Evolutionary conservation across 1,140 invertebrate genomes (phyloP).

Genomic region (Penaeus chinensis): DNA sequence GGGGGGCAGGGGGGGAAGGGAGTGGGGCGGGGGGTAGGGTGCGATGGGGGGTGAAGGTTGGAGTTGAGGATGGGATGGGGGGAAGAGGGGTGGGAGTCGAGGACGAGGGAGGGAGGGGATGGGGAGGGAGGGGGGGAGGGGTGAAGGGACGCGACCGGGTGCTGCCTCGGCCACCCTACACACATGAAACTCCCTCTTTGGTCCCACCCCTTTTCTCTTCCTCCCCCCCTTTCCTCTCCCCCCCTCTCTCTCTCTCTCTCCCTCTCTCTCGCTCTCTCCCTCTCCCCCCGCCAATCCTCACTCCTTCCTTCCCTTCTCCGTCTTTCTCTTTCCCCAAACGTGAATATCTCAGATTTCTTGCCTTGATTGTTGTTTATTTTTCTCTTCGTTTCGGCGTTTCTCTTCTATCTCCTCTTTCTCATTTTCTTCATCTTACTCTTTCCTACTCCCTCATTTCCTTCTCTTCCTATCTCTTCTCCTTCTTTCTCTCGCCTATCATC

Average conservation of each 20-base stretch:
- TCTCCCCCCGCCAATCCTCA: background rate
- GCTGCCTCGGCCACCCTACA: background rate
- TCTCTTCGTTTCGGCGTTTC: background rate
- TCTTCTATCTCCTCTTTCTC: background rate
- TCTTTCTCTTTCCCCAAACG: background rate
- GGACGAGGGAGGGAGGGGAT: background rate
- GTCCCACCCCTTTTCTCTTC: background rate
- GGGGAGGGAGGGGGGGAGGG: background rate
- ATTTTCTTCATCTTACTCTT: background rate
- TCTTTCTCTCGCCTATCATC: too few species aligned
- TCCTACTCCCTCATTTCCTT: background rate
- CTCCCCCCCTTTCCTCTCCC: background rate
- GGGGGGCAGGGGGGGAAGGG: too few species aligned
- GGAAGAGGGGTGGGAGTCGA: background rate
- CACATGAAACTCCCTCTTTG: background rate
- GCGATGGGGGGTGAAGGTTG: too few species aligned
- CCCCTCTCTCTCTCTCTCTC: constrained; percentile 29
- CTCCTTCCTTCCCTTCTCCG: background rate
- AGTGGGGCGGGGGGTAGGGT: too few species aligned
- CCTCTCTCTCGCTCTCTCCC: background rate
- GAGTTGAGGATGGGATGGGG: too few species aligned
- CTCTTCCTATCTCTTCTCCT: too few species aligned
- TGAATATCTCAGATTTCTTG: background rate
- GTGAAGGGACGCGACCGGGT: background rate
- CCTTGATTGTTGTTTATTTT: background rate